Conservation (phyloP, 2,797 vertebrate genomes). For the Anguilla obscura region DNA sequence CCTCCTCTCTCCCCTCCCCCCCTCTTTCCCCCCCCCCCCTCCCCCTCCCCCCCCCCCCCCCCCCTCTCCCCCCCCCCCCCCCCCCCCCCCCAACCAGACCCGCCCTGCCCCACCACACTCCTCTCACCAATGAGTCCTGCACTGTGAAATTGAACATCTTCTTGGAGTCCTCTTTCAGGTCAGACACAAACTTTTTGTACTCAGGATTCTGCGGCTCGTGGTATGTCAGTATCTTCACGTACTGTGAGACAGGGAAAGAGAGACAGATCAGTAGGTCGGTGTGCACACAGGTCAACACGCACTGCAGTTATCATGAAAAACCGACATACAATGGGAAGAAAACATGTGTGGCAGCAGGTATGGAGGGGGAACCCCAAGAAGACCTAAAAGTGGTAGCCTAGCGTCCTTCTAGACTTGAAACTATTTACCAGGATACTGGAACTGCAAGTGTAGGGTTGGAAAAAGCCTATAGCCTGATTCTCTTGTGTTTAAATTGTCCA, state of each 20-base stretch:
- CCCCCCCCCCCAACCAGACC: not conserved
- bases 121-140: slow-evolving; percentile 81
- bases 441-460: not conserved
- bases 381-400: not conserved
- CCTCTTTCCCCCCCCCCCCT: no score
- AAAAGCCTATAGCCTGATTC: not conserved
- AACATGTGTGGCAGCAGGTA: not conserved
- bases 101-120: not conserved
- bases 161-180: slow-evolving; percentile 71
- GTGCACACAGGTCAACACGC: not conserved
- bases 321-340: not conserved
- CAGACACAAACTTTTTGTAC: slow-evolving; percentile 78
- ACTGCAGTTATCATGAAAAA: not conserved
- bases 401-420: not conserved
- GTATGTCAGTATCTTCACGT: slow-evolving; percentile 91
- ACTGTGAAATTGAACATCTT: slow-evolving; percentile 83
- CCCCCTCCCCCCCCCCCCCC: no score
- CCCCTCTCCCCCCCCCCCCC: no score
- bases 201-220: slow-evolving; percentile 82
- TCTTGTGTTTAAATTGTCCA: not conserved
- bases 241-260: slow-evolving; percentile 63
- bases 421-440: not conserved
- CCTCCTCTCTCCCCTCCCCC: no score
- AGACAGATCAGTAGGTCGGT: not conserved
- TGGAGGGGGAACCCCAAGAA: not conserved